Conservation (phyloP, 30 jellyfish, hydroid and myxozoan species). For the Cassiopea andromeda region DNA sequence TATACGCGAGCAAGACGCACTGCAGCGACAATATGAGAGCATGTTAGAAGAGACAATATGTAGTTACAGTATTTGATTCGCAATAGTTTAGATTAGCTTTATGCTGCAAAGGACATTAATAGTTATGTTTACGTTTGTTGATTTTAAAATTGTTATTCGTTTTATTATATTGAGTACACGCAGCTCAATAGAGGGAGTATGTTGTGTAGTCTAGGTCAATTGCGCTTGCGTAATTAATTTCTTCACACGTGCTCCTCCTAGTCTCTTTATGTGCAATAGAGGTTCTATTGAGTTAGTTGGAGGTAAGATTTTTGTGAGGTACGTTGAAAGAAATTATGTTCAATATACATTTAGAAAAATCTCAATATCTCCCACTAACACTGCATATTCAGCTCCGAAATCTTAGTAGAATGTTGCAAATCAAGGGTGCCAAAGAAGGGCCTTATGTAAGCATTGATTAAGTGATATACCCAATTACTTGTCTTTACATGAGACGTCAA, state of each 20-base stretch:
- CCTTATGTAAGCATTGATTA: no score
- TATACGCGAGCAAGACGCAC: slow-evolving; percentile 6
- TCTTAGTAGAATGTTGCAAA: no score
- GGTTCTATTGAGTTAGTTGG: no score
- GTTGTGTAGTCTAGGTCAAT: slow-evolving; percentile 1
- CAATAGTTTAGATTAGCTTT: not conserved
- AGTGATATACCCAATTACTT: no score
- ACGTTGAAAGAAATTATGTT: no score
- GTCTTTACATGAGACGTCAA: no score
- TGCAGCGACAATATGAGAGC: slow-evolving; percentile 23
- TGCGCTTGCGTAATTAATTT: not conserved
- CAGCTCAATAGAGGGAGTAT: slow-evolving; percentile 8
- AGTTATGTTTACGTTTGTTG: not conserved
- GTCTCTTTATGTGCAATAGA: not conserved
- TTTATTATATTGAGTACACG: not conserved
- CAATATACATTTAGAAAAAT: no score
- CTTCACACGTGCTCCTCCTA: not conserved
- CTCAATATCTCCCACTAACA: no score
- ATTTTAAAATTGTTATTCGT: not conserved
- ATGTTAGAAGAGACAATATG: not conserved
- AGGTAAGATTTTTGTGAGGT: no score
- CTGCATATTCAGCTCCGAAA: no score
- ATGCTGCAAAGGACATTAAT: not conserved
- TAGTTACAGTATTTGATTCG: not conserved
- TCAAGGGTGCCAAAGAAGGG: no score